Evolutionary conservation across 1,140 invertebrate species (phyloP).

Genomic region (Stenopsyche tienmushanensis): DNA sequence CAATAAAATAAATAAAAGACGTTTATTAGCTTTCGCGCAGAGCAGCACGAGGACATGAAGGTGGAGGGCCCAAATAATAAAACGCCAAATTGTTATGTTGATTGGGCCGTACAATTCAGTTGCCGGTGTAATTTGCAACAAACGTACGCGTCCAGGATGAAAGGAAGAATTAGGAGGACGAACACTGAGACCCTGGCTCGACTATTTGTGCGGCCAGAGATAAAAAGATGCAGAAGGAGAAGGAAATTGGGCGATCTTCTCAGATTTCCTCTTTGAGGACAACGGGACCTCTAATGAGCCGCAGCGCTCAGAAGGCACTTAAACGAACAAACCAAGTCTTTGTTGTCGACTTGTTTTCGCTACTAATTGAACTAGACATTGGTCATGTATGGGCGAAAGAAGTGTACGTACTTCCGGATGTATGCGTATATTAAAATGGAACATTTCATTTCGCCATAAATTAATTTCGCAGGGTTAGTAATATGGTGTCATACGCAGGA

Average conservation of each 20-base stretch:
- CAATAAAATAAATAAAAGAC: constrained; percentile 39
- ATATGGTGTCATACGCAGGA: background rate
- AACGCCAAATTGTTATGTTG: constrained; percentile 40
- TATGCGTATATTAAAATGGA: background rate
- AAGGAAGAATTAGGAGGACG: background rate
- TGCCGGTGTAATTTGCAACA: constrained; percentile 30
- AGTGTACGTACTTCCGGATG: background rate
- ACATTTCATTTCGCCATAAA: background rate
- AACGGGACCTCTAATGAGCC: constrained; percentile 8
- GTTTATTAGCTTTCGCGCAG: constrained; percentile 25
- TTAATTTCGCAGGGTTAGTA: background rate
- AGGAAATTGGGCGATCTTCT: constrained; percentile 15
- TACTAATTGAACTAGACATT: too few species aligned
- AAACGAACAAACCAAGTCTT: background rate
- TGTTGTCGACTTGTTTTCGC: too few species aligned
- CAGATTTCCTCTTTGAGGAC: constrained; percentile 4
- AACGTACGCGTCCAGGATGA: constrained; percentile 19
- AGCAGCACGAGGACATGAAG: background rate
- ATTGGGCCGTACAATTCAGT: constrained; percentile 36
- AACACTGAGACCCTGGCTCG: background rate
- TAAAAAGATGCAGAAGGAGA: constrained; percentile 2
- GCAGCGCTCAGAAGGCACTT: background rate
- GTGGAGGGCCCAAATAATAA: constrained; percentile 30
- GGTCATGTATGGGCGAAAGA: too few species aligned
- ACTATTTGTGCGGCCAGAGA: background rate